Percentiles rank a stretch among this genome's conserved stretches.
Conservation (phyloP, 37 sponge, comb jelly and placozoan genomes). For the Ianthella basta region DNA sequence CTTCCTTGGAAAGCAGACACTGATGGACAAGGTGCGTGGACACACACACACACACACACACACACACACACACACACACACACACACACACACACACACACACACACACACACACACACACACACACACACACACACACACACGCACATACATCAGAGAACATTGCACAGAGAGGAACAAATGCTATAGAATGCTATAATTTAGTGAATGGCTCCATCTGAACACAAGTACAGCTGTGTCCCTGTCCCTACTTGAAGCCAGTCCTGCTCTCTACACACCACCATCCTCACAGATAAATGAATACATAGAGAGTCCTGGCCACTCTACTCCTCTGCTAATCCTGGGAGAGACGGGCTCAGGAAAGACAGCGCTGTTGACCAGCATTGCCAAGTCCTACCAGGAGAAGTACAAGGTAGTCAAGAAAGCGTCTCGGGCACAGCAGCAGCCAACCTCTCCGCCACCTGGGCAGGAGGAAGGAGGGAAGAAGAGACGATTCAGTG, state of each 20-base stretch:
- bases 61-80: slow-evolving; percentile 30
- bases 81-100: slow-evolving; percentile 36
- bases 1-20: not conserved
- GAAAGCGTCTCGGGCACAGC: not conserved
- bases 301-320: slow-evolving; percentile 21
- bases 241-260: too few species aligned
- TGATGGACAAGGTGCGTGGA: slow-evolving; percentile 20
- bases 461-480: not conserved
- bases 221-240: too few species aligned
- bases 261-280: not conserved
- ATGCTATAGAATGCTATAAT: too few species aligned
- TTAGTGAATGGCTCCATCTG: too few species aligned
- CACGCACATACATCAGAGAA: not conserved
- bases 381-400: not conserved
- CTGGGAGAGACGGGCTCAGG: slow-evolving; percentile 45
- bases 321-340: slow-evolving; percentile 28
- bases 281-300: slow-evolving; percentile 31
- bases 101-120: slow-evolving; percentile 2
- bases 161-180: too few species aligned
- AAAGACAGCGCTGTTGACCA: slow-evolving; percentile 43
- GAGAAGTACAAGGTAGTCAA: not conserved
- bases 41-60: slow-evolving; percentile 19
- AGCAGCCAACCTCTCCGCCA: not conserved
- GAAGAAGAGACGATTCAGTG: not conserved
- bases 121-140: not conserved